Evolutionary conservation across 2,888 invertebrate species (phyloP), one percentile per base, ranked within the genome.

Genomic region (Drosophila stalkeri): DNA sequence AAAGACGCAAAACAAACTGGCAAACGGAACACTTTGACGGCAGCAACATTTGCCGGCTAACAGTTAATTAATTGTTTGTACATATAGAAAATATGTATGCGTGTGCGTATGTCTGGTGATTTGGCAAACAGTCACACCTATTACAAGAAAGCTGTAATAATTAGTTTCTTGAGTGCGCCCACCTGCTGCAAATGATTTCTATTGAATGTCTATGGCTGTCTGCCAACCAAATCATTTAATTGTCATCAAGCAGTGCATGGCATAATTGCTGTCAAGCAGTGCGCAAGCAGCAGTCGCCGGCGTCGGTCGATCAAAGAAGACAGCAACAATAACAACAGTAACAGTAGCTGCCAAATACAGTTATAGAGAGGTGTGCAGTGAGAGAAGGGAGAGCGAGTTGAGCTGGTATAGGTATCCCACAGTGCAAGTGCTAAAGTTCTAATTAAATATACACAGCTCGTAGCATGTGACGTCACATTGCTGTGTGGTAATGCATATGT

Each of bases 171-270:
- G 54, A 33, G 60, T 54, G 63, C 39, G 43, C 51, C 55, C 66
- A 66, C 39, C 39, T 72, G 60, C 52, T 59, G 52, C 54, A 66
- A 77, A 72, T 72, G 56, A 64, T 77, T 64, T 73, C 60, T 43
- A 64, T 68, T 68, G 64, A 68, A 61, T 68, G 49, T 46, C 61
- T 73, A 61, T 68, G 54, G 41, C 61, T 73, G 78, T 57, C 61
- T 73, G 78, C 54, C 64, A 73, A 59, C 27, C 47, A 57, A 61
- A 78, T 68, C 78, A 61, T 63, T 68, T 64, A 65, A 76, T 67
- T 70, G 59, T 61, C 60, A 41, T 47, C 60, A 61, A 71, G 51
- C 56, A 46, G 76, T 49, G 57, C 47, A 23, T 20, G 52, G 39
- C 23, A 49, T 74, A 74, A 74, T 74, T 55, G 71, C 43, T 59